phyloP scores from a whole-genome alignment of 2,113 vertebrate species.

The Numida meleagris region DNA sequence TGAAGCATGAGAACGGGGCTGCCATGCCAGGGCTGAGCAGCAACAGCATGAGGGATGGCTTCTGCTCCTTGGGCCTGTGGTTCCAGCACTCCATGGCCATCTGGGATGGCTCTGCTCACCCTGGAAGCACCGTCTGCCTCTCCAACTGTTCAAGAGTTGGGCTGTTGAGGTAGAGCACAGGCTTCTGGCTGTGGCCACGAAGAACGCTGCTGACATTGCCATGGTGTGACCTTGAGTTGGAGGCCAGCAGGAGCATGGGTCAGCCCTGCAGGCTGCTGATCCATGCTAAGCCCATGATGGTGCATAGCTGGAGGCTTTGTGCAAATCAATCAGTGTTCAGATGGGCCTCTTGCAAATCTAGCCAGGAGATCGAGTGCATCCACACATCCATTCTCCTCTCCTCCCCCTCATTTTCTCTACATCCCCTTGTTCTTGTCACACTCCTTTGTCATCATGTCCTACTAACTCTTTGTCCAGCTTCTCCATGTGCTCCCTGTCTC shows the following conservation, averaged over 20 bases:
- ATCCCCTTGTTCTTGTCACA: not conserved
- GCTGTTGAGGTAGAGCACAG: conserved; percentile 33
- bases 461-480: not conserved
- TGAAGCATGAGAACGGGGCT: not conserved
- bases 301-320: conserved; percentile 8
- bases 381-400: not conserved
- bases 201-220: not conserved
- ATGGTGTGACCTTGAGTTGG: not conserved
- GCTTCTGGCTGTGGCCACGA: not conserved
- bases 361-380: not conserved
- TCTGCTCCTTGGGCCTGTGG: conserved; percentile 22
- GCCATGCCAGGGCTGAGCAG: not conserved
- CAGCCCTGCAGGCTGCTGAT: not conserved
- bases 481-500: not conserved
- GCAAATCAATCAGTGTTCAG: not conserved
- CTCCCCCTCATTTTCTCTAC: not conserved
- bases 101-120: conserved; percentile 75
- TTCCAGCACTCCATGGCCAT: conserved; percentile 64
- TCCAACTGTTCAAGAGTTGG: conserved; percentile 49
- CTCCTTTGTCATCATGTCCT: not conserved
- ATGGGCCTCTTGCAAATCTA: not conserved
- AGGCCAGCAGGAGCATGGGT: not conserved
- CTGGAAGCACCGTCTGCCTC: conserved; percentile 72
- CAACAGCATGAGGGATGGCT: not conserved
- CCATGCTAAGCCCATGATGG: not conserved